Base-by-base conservation (phyloP, 1,140 invertebrate species). In the Hypsibius dujardini region DNA sequence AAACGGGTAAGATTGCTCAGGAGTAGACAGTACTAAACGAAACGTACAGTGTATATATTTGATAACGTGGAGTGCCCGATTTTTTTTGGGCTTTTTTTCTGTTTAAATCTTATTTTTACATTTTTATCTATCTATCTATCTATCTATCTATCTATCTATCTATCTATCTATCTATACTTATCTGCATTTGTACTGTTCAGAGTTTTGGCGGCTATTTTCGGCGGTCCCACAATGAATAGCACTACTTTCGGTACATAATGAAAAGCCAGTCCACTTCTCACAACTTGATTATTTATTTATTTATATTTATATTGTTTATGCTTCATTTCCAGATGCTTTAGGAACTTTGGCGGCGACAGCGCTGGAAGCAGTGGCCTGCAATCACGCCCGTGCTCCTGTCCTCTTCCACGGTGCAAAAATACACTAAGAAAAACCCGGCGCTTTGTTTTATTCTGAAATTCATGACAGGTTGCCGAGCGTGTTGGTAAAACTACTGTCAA, bases 351-450 rank as follows among this genome's bases (percentile, higher is more conserved):
- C 50, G 7, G 50, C 50, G n/a, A 56, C 50, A 12, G 50, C 50
- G 7, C n/a, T 56, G 28, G 28, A 28, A 28, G 28, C 28, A 7
- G 50, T 56, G 7, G 50, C 50, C 7, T 56, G 50, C 50, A 56
- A 56, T n/a, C 50, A 56, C n/a, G 50, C 50, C 50, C 50, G 50
- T 12, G 50, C 50, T n/a, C 50, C 50, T 12, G 50, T 56, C n/a
- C n/a, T 56, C 7, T 56, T 56, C n/a, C n/a, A 56, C n/a, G 50
- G 50, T 56, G 50, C 50, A 56, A 56, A 56, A 56, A 56, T n/a
- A 7, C n/a, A 12, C 50, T 12, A 12, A n/a, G 28, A 28, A 28
- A 28, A 28, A 28, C 28, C 28, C 28, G 28, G 28, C 28, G 28
- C 28, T 28, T 28, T 28, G 28, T 28, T 28, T 28, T 28, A 28